phyloP scores from a whole-genome alignment of 2,113 vertebrate species.

The zebrafish (Danio rerio) region GRCz12tu NC_133199.1:24315001-24315500 shows the following conservation, averaged over 20 bases:
- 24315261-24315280: not conserved
- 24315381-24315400: slow-evolving; percentile 26
- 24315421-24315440: too few species aligned
- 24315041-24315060: not conserved
- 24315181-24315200: not conserved
- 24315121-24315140: not conserved
- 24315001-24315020: slow-evolving; percentile 21
- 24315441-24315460: too few species aligned
- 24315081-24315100: not conserved
- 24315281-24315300: not conserved
- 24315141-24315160: not conserved
- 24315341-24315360: slow-evolving; percentile 9
- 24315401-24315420: not conserved
- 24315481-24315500: too few species aligned
- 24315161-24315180: not conserved
- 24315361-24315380: slow-evolving; percentile 48
- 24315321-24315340: slow-evolving; percentile 36
- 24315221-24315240: not conserved
- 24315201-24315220: not conserved
- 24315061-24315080: not conserved
- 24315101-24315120: not conserved
- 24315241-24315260: not conserved
- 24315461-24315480: too few species aligned
- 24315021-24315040: not conserved
- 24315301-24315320: slow-evolving; percentile 28